phyloP scores from a whole-genome alignment of 2,888 invertebrate species.

The Hypolimnas misippus region DNA sequence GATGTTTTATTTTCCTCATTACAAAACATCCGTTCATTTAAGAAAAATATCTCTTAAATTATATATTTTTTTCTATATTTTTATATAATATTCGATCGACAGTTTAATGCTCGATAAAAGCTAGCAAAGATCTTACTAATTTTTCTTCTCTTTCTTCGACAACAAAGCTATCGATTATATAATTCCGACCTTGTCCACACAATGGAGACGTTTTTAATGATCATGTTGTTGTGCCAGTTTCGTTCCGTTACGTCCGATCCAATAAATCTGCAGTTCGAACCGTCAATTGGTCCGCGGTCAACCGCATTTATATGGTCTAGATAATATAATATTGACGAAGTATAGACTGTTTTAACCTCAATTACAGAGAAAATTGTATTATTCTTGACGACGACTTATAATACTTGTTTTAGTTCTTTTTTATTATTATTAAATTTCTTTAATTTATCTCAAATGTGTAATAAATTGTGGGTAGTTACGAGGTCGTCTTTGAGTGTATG shows the following conservation, averaged over 20 bases:
- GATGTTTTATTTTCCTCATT: too few relatives aligned
- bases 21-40: too few relatives aligned
- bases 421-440: not conserved
- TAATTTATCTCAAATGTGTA: too few relatives aligned
- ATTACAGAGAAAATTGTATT: conserved; percentile 2
- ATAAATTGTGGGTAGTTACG: too few relatives aligned
- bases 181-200: not conserved
- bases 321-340: conserved; percentile 25
- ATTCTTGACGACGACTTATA: too few relatives aligned
- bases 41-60: too few relatives aligned
- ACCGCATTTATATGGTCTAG: conserved; percentile 20
- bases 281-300: conserved; percentile 33
- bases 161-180: conserved; percentile 6
- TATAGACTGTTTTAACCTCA: conserved; percentile 14
- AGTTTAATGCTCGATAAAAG: not conserved
- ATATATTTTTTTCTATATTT: too few relatives aligned
- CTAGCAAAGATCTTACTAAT: not conserved
- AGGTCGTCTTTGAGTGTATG: too few relatives aligned
- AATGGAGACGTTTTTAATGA: conserved; percentile 16
- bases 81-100: not conserved
- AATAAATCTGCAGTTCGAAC: conserved; percentile 25
- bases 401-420: not conserved
- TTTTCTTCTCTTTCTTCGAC: not conserved
- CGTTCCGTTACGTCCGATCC: conserved; percentile 26
- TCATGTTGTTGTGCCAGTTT: conserved; percentile 13